Percentiles rank a stretch among this genome's conserved stretches.
Conservation (phyloP, 2,797 vertebrate species). For the Picus viridis region DNA sequence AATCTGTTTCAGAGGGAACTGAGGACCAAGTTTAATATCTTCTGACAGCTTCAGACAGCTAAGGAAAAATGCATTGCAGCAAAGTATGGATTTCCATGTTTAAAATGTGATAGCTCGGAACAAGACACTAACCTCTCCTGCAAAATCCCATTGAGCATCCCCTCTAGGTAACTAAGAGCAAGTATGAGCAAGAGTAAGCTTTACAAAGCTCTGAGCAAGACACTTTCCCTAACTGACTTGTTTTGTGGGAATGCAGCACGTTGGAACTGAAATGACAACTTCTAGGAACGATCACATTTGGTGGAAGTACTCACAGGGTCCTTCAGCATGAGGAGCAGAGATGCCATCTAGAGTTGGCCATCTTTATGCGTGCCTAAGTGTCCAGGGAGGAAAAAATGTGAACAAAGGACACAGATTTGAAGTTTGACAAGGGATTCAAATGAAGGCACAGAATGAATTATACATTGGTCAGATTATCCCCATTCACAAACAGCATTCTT, state of each 20-base stretch:
- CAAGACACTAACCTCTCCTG: background rate
- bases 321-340: background rate
- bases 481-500: background rate
- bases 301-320: background rate
- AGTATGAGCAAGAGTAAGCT: background rate
- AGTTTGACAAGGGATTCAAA: background rate
- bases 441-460: background rate
- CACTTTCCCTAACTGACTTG: background rate
- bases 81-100: background rate
- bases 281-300: background rate
- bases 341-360: rapidly evolving
- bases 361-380: background rate
- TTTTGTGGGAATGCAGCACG: background rate
- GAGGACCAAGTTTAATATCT: background rate
- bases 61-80: background rate
- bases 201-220: rapidly evolving
- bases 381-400: background rate
- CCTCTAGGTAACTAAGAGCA: background rate
- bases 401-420: rapidly evolving
- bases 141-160: background rate
- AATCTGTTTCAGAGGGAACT: background rate
- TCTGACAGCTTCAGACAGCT: background rate
- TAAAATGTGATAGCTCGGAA: background rate
- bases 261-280: rapidly evolving
- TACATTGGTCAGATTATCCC: background rate